Conservation (phyloP, 2,888 invertebrate genomes). For the Pterobdella sp. region DNA sequence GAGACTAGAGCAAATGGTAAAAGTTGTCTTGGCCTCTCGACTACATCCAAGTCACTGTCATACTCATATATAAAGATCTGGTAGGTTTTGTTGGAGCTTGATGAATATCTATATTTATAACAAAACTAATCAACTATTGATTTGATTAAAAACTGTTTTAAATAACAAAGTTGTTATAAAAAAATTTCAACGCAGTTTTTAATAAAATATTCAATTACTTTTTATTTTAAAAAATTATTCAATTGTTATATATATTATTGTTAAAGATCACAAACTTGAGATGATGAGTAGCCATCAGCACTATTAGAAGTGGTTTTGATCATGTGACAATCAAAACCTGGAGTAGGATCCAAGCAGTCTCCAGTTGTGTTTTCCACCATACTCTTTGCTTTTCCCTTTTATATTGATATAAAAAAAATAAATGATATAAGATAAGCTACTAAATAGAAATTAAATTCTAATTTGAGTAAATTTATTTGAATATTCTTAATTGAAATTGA, state of each 20-base stretch:
- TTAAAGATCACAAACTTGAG: slow-evolving; percentile 13
- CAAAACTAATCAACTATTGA: neutral
- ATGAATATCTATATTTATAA: no score
- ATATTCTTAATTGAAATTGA: no score
- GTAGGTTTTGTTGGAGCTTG: neutral
- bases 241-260: neutral
- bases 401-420: neutral
- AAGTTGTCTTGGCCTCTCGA: slow-evolving; percentile 27
- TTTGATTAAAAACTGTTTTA: neutral
- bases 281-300: slow-evolving; percentile 1
- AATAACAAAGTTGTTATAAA: no score
- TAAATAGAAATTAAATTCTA: neutral
- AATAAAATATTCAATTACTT: neutral
- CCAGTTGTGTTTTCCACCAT: slow-evolving; percentile 27
- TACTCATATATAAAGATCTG: slow-evolving; percentile 31
- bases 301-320: neutral
- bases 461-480: no score
- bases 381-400: slow-evolving; percentile 23
- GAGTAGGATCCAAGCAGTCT: slow-evolving; percentile 21
- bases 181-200: no score
- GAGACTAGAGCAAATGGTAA: slow-evolving; percentile 28
- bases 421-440: neutral
- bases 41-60: slow-evolving; percentile 28
- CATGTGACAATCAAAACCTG: slow-evolving; percentile 27
- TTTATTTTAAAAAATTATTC: neutral